These are phyloP conservation scores for Noctuana brunneofusca DNA, from an alignment of 2,888 invertebrate species.

Conservation along the genomic window DNA sequence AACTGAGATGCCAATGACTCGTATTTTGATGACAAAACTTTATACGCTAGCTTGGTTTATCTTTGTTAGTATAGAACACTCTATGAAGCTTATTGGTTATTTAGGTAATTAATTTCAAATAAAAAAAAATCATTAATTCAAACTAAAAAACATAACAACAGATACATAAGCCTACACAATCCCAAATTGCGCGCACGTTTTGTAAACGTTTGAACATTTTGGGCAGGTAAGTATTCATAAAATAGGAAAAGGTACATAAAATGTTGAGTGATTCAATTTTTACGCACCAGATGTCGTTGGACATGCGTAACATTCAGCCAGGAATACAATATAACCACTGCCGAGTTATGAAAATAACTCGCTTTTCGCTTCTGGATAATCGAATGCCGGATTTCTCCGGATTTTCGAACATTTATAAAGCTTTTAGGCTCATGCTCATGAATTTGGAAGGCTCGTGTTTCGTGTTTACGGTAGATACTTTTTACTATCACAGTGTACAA, in stretches of 20 bases:
- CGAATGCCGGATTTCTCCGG: conserved; percentile 5
- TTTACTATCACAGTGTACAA: too few relatives aligned
- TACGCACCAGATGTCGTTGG: conserved; percentile 30
- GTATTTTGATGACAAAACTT: too few relatives aligned
- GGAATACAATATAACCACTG: conserved; percentile 33
- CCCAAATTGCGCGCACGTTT: too few relatives aligned
- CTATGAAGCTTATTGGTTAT: too few relatives aligned
- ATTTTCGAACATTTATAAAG: conserved; percentile 3
- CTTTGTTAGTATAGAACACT: too few relatives aligned
- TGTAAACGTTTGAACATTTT: neutral
- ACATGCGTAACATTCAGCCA: conserved; percentile 31
- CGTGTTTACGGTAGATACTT: neutral
- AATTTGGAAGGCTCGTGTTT: neutral
- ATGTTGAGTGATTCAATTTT: conserved; percentile 33
- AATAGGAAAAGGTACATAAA: conserved; percentile 10
- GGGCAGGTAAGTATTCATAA: conserved; percentile 2
- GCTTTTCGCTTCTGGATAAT: conserved; percentile 8
- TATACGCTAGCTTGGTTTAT: too few relatives aligned
- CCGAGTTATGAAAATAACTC: conserved; percentile 30
- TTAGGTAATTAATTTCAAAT: too few relatives aligned
- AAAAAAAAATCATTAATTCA: too few relatives aligned
- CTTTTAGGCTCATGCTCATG: neutral
- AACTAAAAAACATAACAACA: too few relatives aligned
- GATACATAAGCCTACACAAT: too few relatives aligned
- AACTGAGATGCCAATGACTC: too few relatives aligned